Evolutionary conservation across 2,113 vertebrate species (phyloP).

Genomic region (Petrocephalus microphthalmus): DNA sequence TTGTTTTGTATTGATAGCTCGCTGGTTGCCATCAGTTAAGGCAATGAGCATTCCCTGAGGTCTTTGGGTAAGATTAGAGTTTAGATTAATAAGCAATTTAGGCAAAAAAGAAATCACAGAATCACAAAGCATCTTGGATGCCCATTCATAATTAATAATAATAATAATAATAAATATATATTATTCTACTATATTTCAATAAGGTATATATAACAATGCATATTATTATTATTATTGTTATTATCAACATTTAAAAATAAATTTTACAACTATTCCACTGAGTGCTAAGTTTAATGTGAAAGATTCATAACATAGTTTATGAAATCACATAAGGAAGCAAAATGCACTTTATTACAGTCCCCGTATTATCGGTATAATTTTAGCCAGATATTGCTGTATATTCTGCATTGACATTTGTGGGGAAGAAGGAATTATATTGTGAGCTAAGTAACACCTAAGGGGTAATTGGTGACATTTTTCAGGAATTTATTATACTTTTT

Average conservation of each 20-base stretch:
- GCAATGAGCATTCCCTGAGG: background rate
- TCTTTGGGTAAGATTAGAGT: background rate
- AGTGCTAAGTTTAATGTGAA: background rate
- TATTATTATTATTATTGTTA: background rate
- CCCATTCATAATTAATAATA: background rate
- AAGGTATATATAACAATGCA: background rate
- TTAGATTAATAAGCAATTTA: background rate
- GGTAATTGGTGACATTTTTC: slow-evolving; percentile 12
- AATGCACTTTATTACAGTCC: background rate
- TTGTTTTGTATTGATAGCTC: background rate
- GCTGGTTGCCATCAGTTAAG: background rate
- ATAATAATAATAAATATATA: background rate
- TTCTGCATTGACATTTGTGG: background rate
- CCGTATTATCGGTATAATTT: background rate
- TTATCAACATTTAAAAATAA: background rate
- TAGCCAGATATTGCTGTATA: background rate
- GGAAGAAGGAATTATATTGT: background rate
- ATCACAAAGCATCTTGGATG: background rate
- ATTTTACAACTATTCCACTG: background rate
- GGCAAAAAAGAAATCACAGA: background rate
- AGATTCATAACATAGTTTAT: background rate
- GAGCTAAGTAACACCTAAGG: background rate
- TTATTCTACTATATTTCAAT: background rate
- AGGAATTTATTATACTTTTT: background rate
- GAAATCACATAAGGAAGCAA: background rate